phyloP scores from a whole-genome alignment of 2,113 vertebrate species.

The Scalopus aquaticus region DNA sequence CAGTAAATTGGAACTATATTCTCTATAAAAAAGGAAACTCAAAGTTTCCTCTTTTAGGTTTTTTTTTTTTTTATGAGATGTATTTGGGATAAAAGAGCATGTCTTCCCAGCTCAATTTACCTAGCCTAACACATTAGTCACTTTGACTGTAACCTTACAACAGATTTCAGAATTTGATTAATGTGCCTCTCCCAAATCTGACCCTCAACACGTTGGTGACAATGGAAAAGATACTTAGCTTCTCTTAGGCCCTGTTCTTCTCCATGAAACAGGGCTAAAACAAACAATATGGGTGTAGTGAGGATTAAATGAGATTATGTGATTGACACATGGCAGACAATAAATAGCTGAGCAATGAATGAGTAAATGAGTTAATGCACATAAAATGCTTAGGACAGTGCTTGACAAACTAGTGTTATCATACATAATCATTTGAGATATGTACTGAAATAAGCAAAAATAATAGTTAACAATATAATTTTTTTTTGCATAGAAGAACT shows the following conservation, averaged over 20 bases:
- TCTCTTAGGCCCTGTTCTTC: neutral
- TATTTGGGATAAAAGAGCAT: neutral
- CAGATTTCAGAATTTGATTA: neutral
- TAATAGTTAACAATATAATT: neutral
- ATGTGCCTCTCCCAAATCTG: neutral
- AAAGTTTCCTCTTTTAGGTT: neutral
- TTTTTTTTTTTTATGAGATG: neutral
- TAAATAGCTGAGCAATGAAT: neutral
- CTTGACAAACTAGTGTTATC: neutral
- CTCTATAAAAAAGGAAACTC: neutral
- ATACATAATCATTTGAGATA: neutral
- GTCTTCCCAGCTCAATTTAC: neutral
- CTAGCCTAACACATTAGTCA: neutral
- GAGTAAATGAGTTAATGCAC: neutral
- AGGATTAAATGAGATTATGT: constrained; percentile 10
- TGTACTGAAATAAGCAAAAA: neutral
- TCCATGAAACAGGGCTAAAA: neutral
- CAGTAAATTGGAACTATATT: neutral
- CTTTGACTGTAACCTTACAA: neutral
- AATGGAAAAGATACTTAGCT: neutral
- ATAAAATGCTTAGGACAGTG: neutral
- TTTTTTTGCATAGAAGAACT: too few relatives aligned
- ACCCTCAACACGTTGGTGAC: neutral
- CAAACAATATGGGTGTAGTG: neutral
- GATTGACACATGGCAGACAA: neutral